Evolutionary conservation across 92 coral and sea anemone genomes (phyloP), one percentile per base, ranked within the genome.

Genomic region (Heteractis magnifica): DNA sequence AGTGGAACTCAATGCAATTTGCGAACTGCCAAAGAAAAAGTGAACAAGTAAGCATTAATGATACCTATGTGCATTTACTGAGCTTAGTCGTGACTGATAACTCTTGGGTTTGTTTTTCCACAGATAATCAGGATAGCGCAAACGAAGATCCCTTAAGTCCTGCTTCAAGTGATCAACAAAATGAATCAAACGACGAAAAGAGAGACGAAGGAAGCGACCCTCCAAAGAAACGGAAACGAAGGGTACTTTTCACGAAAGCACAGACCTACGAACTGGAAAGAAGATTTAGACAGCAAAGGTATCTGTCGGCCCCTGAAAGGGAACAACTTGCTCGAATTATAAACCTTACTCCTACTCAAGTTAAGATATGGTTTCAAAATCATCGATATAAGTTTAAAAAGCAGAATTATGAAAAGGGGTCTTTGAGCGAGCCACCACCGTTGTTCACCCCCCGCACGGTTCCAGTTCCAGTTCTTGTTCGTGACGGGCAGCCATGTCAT

Each of bases 321-420:
- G 99, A 97, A 70, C 98, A 97, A 82, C 96, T 97, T 60, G 99
- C 99, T 56, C 86, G 97, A 82, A 93, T 92, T 52, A 87, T 97
- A 64, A 92, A 97, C 87, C 93, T 97, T 83, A 97, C 97, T 50
- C 99, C 99, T 16, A 97, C 99, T 59, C 99, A 97, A 89, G 98
- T 97, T 56, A 97, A 97, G 87, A 97, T 97, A 76, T 97, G 99
- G 99, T 97, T 97, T 84, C 99, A 97, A 89, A 97, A 97, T 92
- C 99, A 97, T 79, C 96, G 99, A 10, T 97, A 97, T 90, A 97
- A 97, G 84, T 97, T 92, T 89, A 97, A 97, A 90, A 97, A 97
- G 85, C 99, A 97, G 87, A 93, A 89, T 77, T 93, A 91, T 72
- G 98, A 93, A 85, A 93, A 93, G 74, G 95, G 95, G 16, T 83